Conservation (phyloP, 2,113 vertebrate genomes). For the Nematolebias whitei region DNA sequence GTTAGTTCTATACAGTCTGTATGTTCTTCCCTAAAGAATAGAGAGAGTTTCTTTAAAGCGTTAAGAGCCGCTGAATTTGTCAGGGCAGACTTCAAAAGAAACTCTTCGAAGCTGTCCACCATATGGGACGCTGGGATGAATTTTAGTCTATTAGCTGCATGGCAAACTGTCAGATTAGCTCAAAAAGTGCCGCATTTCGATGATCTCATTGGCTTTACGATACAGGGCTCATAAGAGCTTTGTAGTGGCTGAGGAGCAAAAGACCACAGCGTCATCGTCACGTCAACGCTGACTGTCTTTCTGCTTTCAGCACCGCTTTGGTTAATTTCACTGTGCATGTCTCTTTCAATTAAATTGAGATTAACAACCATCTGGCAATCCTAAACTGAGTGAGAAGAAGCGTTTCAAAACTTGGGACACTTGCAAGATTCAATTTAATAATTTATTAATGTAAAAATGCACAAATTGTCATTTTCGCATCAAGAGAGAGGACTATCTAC, state of each 20-base stretch:
- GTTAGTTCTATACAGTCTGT: conserved; percentile 9
- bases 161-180: conserved; percentile 37
- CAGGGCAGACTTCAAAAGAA: conserved; percentile 54
- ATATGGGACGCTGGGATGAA: conserved; percentile 50
- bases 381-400: not conserved
- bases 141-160: conserved; percentile 12
- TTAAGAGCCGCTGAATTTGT: conserved; percentile 25
- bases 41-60: conserved; percentile 32
- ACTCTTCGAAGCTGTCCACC: conserved; percentile 46
- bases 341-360: conserved; percentile 18
- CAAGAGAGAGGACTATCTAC: not conserved
- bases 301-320: conserved; percentile 26
- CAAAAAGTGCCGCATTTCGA: conserved; percentile 22
- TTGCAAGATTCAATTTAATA: not conserved
- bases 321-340: conserved; percentile 23
- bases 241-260: conserved; percentile 12
- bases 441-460: not conserved
- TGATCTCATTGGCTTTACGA: conserved; percentile 25
- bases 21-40: conserved; percentile 12
- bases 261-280: conserved; percentile 25
- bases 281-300: conserved; percentile 20
- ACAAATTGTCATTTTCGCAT: no score
- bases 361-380: not conserved
- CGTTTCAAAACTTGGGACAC: not conserved
- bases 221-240: conserved; percentile 14